Conservation (phyloP, 2,113 vertebrate genomes). For the Plotosus lineatus region DNA sequence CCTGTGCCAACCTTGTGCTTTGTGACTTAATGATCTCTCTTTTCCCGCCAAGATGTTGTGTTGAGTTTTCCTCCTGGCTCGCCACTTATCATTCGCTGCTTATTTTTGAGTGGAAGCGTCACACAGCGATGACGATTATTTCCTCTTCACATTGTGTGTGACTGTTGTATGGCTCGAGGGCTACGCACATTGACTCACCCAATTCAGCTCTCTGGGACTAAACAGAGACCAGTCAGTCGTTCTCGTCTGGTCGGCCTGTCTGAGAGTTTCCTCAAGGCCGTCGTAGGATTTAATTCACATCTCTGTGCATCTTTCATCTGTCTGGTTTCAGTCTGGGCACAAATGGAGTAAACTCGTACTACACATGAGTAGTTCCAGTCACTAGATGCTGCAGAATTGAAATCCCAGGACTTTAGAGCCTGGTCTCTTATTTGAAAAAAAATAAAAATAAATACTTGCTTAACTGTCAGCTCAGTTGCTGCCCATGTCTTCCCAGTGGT, state of each 20-base stretch:
- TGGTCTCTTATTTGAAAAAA: neutral
- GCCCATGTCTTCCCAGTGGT: neutral
- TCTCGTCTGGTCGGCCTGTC: neutral
- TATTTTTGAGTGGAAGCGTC: neutral
- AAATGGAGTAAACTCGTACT: neutral
- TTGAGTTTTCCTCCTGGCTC: neutral
- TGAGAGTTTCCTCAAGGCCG: constrained; percentile 7
- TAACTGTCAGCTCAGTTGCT: neutral
- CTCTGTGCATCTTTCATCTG: constrained; percentile 54
- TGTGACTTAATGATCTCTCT: neutral
- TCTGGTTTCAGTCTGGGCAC: constrained; percentile 64
- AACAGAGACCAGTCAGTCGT: neutral
- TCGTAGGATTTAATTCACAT: constrained; percentile 48
- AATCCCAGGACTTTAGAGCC: neutral
- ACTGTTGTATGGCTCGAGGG: neutral
- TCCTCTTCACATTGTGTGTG: no score
- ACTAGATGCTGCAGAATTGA: neutral
- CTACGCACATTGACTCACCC: neutral
- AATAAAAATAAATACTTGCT: neutral
- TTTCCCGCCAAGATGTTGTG: neutral
- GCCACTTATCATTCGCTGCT: neutral
- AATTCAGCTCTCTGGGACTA: neutral
- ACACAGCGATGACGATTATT: neutral
- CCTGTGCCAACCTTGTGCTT: neutral
- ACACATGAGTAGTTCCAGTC: neutral